Base-by-base conservation (phyloP, 2,797 vertebrate species). In the Crocidura indochinensis region DNA sequence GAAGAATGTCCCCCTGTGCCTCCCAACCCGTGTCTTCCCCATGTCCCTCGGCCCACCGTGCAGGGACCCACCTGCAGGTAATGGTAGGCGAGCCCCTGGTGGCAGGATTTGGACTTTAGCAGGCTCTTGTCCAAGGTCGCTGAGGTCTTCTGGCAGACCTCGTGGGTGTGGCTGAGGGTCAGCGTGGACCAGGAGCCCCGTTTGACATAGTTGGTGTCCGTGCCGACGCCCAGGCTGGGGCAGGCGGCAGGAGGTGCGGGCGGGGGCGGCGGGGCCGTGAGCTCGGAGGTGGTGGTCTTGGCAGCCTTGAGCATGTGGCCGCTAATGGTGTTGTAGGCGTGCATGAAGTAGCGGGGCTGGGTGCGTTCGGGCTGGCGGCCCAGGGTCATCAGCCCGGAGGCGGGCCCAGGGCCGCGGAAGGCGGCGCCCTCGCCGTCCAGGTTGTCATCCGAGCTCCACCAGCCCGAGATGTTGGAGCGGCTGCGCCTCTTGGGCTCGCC, bases 361-460 rank as follows among this genome's bases (percentile, higher is more conserved):
- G 98, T 99, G 97, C 99, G 99, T 95, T 99, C 99, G 0, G 98
- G 98, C 79, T 99, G 98, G 87, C 98, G 98, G 64, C 99, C 99
- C 19, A 99, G 97, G 0, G 99, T 99, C 99, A 99, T 99, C 98
- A 99, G 99, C 87, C 99, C 98, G 0, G 96, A 96, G 97, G 99
- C 98, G 0, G 99, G 99, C 96, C 99, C 99, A 69, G 98, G 98
- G 97, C 99, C 99, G 96, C 98, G 99, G 97, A 99, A 99, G 94
- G 99, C 97, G 31, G 99, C 99, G 0, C 95, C 96, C 64, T 98
- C 98, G 0, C 96, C 95, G 19, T 98, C 98, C 96, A 99, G 98
- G 97, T 99, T 98, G 97, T 99, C 99, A 0, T 99, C 99, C 0
- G 99, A 99, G 96, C 99, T 99, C 99, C 99, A 99, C 98, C 99